Evolutionary conservation across 2,113 vertebrate species (phyloP).

Genomic region (Tamias sibiricus): DNA sequence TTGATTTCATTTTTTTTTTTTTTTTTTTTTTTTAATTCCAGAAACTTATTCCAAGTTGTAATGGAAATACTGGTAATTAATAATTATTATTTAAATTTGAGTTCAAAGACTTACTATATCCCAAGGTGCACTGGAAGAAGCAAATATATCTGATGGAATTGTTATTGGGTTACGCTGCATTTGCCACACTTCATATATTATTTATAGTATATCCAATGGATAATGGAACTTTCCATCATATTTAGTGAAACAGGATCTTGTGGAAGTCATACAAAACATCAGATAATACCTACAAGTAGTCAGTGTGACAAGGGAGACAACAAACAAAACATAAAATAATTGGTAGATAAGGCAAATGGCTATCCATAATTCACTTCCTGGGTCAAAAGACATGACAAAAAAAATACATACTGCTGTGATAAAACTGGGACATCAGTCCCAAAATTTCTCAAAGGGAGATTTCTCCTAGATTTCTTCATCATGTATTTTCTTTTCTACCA

Average conservation of each 20-base stretch:
- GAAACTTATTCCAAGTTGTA: not conserved
- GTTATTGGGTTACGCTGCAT: not conserved
- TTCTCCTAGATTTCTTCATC: not conserved
- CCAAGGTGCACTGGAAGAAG: not conserved
- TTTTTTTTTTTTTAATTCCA: not conserved
- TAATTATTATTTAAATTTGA: not conserved
- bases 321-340: not conserved
- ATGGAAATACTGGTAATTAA: not conserved
- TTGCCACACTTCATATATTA: not conserved
- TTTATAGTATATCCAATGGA: not conserved
- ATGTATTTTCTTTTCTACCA: not conserved
- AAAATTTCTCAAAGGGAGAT: not conserved
- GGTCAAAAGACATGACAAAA: not conserved
- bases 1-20: too few species aligned
- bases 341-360: not conserved
- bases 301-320: not conserved
- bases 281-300: not conserved
- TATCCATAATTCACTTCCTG: not conserved
- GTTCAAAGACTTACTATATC: not conserved
- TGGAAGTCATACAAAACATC: not conserved
- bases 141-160: not conserved
- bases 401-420: not conserved
- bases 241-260: not conserved
- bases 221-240: not conserved
- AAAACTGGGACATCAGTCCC: not conserved